Percentiles rank a stretch among this genome's conserved stretches.
These are phyloP conservation scores for Syngnathus acus DNA, from an alignment of 2,797 vertebrate genomes.

Conservation along the genomic window DNA sequence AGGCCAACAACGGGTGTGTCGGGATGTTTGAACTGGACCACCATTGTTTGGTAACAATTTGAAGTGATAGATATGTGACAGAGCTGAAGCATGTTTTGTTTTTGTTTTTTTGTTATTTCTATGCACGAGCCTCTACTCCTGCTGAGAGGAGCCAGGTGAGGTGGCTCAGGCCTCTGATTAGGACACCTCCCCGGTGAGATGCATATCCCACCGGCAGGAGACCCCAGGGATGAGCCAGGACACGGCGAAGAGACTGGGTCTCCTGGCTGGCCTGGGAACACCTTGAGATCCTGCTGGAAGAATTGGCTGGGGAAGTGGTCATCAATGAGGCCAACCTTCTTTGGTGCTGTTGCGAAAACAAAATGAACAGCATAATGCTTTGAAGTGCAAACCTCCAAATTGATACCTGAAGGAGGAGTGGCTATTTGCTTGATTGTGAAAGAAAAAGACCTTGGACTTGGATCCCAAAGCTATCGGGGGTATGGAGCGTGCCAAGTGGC, in stretches of 20 bases:
- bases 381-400: not conserved
- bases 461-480: not conserved
- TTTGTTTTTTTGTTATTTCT: not conserved
- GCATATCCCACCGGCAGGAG: too few relatives aligned
- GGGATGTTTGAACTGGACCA: slow-evolving; percentile 24
- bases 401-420: not conserved
- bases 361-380: not conserved
- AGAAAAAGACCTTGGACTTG: not conserved
- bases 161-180: too few relatives aligned
- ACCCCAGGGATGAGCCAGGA: too few relatives aligned
- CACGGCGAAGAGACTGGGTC: too few relatives aligned
- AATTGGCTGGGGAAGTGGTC: too few relatives aligned
- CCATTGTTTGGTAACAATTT: slow-evolving; percentile 3
- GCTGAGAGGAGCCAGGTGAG: too few relatives aligned
- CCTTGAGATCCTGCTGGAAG: too few relatives aligned
- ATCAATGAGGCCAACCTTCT: not conserved
- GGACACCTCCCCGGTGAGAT: too few relatives aligned
- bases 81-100: not conserved
- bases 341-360: not conserved
- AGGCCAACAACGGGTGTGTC: not conserved
- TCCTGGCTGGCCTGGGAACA: too few relatives aligned
- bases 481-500: not conserved
- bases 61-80: slow-evolving; percentile 17
- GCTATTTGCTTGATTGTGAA: not conserved
- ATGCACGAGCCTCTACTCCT: too few relatives aligned